phyloP scores from a whole-genome alignment of 2,113 vertebrate genomes.

The Poeciliopsis retropinna region DNA sequence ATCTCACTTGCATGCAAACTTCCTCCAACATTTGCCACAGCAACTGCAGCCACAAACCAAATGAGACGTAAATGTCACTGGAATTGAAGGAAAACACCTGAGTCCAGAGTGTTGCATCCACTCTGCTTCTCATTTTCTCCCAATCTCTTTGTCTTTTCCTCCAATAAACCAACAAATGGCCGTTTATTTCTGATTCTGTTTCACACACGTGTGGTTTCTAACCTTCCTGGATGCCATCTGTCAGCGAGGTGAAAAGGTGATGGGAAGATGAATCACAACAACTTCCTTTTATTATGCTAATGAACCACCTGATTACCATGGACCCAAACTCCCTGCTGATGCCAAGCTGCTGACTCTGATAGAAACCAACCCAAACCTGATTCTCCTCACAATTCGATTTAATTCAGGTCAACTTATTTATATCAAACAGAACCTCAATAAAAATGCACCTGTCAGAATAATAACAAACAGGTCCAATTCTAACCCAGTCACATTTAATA shows the following conservation, averaged over 20 bases:
- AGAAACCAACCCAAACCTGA: neutral
- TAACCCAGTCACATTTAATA: neutral
- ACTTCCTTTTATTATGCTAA: slow-evolving; percentile 68
- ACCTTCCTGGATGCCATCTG: slow-evolving; percentile 17
- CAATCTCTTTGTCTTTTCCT: neutral
- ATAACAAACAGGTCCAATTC: neutral
- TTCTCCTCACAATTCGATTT: neutral
- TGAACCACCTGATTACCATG: slow-evolving; percentile 13
- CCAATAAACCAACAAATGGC: neutral
- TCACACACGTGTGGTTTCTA: neutral
- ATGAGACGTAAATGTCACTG: slow-evolving; percentile 50
- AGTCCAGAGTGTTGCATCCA: neutral
- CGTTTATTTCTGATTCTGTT: neutral
- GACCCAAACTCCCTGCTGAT: neutral
- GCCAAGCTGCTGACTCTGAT: slow-evolving; percentile 4
- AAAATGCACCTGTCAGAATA: neutral
- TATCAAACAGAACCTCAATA: neutral
- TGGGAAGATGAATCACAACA: slow-evolving; percentile 29
- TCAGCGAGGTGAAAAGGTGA: slow-evolving; percentile 63
- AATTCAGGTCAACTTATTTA: neutral
- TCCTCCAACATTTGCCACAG: slow-evolving; percentile 10
- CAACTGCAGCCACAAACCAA: slow-evolving; percentile 39
- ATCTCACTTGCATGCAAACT: slow-evolving; percentile 28
- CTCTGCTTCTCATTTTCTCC: neutral
- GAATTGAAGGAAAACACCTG: slow-evolving; percentile 46